phyloP scores from a whole-genome alignment of 2,797 vertebrate genomes.

The Danio jaintianensis region DNA sequence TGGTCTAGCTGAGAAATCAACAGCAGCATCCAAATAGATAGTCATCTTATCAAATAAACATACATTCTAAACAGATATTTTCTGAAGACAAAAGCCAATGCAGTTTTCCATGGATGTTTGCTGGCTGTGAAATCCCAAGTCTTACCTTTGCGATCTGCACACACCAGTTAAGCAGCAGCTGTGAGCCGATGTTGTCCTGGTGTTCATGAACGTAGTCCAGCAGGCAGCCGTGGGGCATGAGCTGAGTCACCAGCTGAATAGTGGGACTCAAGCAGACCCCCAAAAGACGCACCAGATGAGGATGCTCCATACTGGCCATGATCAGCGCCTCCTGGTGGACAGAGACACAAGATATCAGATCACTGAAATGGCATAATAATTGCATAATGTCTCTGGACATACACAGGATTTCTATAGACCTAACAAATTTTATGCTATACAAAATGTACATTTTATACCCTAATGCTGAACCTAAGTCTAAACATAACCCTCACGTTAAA shows the following conservation, averaged over 20 bases:
- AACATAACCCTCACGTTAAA: too few species aligned
- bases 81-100: background rate
- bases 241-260: constrained; percentile 87
- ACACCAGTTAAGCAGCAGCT: constrained; percentile 89
- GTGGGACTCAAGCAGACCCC: constrained; percentile 87
- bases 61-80: background rate
- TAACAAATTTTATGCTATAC: too few species aligned
- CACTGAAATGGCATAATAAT: background rate
- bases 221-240: constrained; percentile 89
- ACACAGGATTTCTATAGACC: too few species aligned
- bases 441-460: too few species aligned
- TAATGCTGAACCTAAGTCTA: too few species aligned
- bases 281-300: constrained; percentile 84
- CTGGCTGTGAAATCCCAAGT: background rate
- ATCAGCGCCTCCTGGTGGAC: constrained; percentile 84
- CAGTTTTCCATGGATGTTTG: background rate
- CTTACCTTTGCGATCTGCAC: constrained; percentile 90
- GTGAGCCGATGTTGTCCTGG: constrained; percentile 89
- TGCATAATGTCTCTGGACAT: too few species aligned
- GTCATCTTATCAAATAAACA: background rate
- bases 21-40: background rate
- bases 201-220: constrained; percentile 88
- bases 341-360: background rate
- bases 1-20: background rate
- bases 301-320: constrained; percentile 91